Percentiles rank a stretch among this genome's conserved stretches.
These are phyloP conservation scores for Sialia sialis DNA, from an alignment of 2,113 vertebrate species.

Conservation along the genomic window DNA sequence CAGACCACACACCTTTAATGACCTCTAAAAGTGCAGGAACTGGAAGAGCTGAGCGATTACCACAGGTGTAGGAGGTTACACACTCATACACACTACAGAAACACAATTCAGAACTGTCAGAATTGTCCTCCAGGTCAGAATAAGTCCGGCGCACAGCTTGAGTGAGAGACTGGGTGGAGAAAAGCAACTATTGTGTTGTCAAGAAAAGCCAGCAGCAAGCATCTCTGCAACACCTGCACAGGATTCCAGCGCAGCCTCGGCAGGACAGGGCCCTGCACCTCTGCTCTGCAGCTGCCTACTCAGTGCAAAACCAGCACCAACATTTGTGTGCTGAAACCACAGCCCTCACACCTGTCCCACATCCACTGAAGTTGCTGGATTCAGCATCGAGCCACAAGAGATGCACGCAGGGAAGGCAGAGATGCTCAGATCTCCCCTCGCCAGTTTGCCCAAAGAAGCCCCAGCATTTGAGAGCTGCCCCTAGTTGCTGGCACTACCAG, in stretches of 20 bases:
- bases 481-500: rapidly evolving
- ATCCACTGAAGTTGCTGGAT: rapidly evolving
- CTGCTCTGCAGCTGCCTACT: neutral
- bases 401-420: rapidly evolving
- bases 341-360: neutral
- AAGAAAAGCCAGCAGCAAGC: neutral
- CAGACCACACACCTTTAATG: neutral
- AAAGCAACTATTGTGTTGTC: neutral
- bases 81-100: neutral
- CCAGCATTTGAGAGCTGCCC: neutral
- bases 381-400: rapidly evolving
- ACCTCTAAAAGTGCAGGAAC: neutral
- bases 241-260: rapidly evolving
- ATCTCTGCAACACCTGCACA: neutral
- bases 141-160: neutral
- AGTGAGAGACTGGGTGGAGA: neutral
- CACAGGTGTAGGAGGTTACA: rapidly evolving
- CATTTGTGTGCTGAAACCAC: rapidly evolving
- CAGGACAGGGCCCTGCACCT: neutral
- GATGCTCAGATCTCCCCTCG: neutral
- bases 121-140: neutral
- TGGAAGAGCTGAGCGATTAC: neutral
- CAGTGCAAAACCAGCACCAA: neutral
- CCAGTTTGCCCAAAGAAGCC: neutral
- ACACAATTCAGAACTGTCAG: neutral